Conservation (phyloP, 2,113 vertebrate species). For the Nanorana parkeri region DNA sequence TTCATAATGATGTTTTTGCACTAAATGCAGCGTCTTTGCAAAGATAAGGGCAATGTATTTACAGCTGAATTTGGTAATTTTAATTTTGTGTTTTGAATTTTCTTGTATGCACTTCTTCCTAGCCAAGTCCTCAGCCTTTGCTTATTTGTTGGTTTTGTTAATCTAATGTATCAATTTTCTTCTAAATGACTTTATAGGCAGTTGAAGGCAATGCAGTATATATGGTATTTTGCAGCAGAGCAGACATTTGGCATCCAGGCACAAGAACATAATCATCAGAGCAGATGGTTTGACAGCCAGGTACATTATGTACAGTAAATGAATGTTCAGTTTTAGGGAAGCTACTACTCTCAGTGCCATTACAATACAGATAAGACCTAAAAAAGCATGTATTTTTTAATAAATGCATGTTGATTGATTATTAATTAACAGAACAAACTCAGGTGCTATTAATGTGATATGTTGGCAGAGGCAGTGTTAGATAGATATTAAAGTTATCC, state of each 20-base stretch:
- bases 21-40: slow-evolving; percentile 25
- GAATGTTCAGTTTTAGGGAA: slow-evolving; percentile 15
- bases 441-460: too few species aligned
- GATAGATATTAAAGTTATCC: too few species aligned
- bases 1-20: slow-evolving; percentile 27
- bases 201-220: background rate
- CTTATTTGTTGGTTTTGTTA: slow-evolving; percentile 12
- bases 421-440: too few species aligned
- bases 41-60: slow-evolving; percentile 36
- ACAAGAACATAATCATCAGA: slow-evolving; percentile 27
- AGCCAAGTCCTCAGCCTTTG: background rate
- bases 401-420: too few species aligned
- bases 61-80: slow-evolving; percentile 34
- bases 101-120: background rate
- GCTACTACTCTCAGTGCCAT: background rate
- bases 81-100: slow-evolving; percentile 36
- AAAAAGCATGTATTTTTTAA: background rate
- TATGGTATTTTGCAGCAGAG: slow-evolving; percentile 24
- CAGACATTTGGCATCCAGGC: background rate
- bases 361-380: slow-evolving; percentile 8
- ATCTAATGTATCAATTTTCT: slow-evolving; percentile 5
- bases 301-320: slow-evolving; percentile 32
- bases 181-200: background rate
- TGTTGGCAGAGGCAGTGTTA: too few species aligned
- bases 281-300: slow-evolving; percentile 43